Base-by-base conservation (phyloP, 2,888 invertebrate species). In the Spisula subtruncata region DNA sequence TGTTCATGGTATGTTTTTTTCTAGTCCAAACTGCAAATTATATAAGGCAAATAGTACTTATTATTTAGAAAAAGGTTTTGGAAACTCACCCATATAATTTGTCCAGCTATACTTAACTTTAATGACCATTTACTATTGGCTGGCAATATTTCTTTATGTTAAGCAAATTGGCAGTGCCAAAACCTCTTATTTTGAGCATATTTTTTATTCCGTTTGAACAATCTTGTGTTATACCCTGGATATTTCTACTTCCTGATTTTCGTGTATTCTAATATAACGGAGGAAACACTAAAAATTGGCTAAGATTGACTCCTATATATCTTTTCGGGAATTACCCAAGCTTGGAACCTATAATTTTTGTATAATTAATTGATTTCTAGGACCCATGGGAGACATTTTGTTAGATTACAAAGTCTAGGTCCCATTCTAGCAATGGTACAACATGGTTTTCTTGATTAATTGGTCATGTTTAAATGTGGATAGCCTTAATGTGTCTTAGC, bases 401-500 rank as follows among this genome's bases (percentile, higher is more conserved):
- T 4, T 10, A 84, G 83, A 84, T 84, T 18, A 54, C 29, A 48
- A 54, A n/a, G 71, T 84, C 84, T 51, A n/a, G 25, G 29, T 25
- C 32, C 75, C 84, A 84, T 84, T 46, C 66, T 71, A 25, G 66
- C 71, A 71, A 46, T 25, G 16, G 18, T 46, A 46, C 25, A 71
- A 41, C 66, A 83, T 46, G 66, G 83, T 56, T 66, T 2, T 12
- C 41, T n/a, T 16, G 71, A 83, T 71, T 83, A 83, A 71, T 71
- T 83, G 71, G 25, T 66, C 83, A 83, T 83, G 83, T 83, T 83
- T 83, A 48, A 66, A 46, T 25, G 46, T 83, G 60, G 41, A 82
- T 66, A 12, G 60, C 18, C 16, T 25, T 82, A 56, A 82, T 82
- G 82, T 60, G 56, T 54, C 60, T 60, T 51, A 32, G 32, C 32